These are phyloP conservation scores for Ictidomys tridecemlineatus DNA, from an alignment of 2,113 vertebrate genomes.

Conservation along the genomic window DNA sequence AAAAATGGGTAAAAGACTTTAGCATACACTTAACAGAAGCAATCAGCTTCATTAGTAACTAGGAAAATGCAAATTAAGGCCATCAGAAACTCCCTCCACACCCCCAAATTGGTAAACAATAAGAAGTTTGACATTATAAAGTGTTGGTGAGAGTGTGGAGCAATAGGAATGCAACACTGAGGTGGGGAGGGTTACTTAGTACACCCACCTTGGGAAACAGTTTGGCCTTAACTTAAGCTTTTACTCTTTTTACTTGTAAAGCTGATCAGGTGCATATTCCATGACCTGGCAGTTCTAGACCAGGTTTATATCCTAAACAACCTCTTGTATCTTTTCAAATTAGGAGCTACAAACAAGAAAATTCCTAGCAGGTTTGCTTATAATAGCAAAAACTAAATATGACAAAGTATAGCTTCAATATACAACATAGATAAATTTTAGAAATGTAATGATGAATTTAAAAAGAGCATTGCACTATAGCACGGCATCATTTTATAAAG, in stretches of 20 bases:
- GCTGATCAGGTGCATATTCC: no score
- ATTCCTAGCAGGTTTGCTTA: not conserved
- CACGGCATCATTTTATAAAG: not conserved
- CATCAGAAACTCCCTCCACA: not conserved
- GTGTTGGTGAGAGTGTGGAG: not conserved
- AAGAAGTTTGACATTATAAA: not conserved
- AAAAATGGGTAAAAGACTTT: not conserved
- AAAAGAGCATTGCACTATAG: not conserved
- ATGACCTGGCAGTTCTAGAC: not conserved
- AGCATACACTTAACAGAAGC: not conserved
- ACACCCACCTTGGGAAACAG: not conserved
- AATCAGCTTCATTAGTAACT: not conserved
- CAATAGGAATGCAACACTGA: rapidly evolving
- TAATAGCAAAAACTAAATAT: constrained; percentile 18
- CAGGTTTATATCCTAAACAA: constrained; percentile 31
- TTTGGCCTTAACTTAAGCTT: not conserved
- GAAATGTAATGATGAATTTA: not conserved
- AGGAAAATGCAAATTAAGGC: not conserved
- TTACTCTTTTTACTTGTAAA: not conserved
- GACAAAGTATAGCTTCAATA: not conserved
- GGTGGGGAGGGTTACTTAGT: not conserved
- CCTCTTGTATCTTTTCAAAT: not conserved
- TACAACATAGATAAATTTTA: not conserved
- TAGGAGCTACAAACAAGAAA: constrained; percentile 21
- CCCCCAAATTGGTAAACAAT: not conserved